Evolutionary conservation across 1,140 invertebrate species (phyloP), one percentile per base, ranked within the genome.

Genomic region (Holotrichia oblita): DNA sequence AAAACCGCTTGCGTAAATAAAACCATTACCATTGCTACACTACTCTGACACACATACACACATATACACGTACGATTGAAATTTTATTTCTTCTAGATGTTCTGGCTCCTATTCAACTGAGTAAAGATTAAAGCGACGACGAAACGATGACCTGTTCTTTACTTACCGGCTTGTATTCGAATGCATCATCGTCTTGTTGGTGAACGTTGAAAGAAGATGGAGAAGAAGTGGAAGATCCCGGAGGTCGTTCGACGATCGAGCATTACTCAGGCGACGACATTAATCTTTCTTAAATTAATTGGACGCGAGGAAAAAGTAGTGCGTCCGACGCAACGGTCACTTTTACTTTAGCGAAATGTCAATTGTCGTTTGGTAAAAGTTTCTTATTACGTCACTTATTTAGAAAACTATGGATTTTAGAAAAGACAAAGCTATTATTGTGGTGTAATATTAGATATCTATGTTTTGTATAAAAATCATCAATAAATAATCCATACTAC

Each of bases 1-100:
- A 79, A 79, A 79, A 79, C 14, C 17, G 48, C 14, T 73, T 61
- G 74, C 74, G 59, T 79, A 79, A 79, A 72, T 77, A 77, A 79
- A 55, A 55, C 48, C 48, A 55, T 55, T 55, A 55, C 48, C 14
- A 55, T 17, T n/a, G n/a, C 44, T 48, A 48, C n/a, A 48, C 44
- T 48, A 48, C n/a, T 14, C 48, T 55, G 14, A 34, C 27, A 34
- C 27, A 34, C 27, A 34, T 34, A 34, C 27, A 4, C 27, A 34
- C 27, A 4, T 34, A 34, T 34, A 34, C 27, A 4, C 4, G 4
- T 34, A 34, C 27, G 27, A 34, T 34, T 34, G 27, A 34, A 34
- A 34, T 34, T 34, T 34, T 34, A 34, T 34, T 34, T 34, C 27
- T 34, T 34, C 27, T 34, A 34, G 27, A 34, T 34, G 27, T 34